Evolutionary conservation across 1,140 invertebrate species (phyloP).

Genomic region (Dreissena rostriformis): DNA sequence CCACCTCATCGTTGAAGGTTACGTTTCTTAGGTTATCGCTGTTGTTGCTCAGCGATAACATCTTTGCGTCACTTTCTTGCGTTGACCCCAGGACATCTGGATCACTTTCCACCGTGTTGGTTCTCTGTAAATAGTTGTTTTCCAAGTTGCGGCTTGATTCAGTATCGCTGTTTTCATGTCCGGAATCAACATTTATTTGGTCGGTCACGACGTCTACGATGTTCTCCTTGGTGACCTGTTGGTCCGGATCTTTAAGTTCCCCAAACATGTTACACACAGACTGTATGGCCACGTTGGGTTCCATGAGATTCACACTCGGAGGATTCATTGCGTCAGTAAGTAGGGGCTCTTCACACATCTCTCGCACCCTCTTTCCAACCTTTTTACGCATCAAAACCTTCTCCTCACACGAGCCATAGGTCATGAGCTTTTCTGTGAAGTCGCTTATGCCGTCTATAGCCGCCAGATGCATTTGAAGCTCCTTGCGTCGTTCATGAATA

Average conservation of each 20-base stretch:
- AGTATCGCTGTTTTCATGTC: constrained; percentile 26
- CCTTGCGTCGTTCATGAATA: constrained; percentile 60
- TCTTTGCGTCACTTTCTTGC: constrained; percentile 59
- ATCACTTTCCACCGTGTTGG: constrained; percentile 41
- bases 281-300: constrained; percentile 72
- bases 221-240: constrained; percentile 2
- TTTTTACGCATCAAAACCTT: constrained; percentile 73
- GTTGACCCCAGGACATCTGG: constrained; percentile 45
- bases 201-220: neutral
- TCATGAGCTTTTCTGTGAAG: constrained; percentile 73
- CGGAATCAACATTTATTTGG: constrained; percentile 42
- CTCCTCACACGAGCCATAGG: constrained; percentile 75
- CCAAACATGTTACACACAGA: constrained; percentile 77
- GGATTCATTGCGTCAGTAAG: constrained; percentile 57
- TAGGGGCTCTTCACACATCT: constrained; percentile 71
- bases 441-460: constrained; percentile 73
- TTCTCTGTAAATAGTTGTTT: constrained; percentile 49
- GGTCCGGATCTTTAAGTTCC: constrained; percentile 55
- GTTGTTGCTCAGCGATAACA: constrained; percentile 66
- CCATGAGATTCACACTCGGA: constrained; percentile 57
- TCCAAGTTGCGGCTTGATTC: constrained; percentile 49
- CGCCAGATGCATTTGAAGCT: constrained; percentile 66
- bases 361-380: constrained; percentile 73
- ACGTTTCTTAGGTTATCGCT: constrained; percentile 62
- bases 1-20: constrained; percentile 63